phyloP scores from a whole-genome alignment of 2,797 vertebrate species.

The Brotula barbata region DNA sequence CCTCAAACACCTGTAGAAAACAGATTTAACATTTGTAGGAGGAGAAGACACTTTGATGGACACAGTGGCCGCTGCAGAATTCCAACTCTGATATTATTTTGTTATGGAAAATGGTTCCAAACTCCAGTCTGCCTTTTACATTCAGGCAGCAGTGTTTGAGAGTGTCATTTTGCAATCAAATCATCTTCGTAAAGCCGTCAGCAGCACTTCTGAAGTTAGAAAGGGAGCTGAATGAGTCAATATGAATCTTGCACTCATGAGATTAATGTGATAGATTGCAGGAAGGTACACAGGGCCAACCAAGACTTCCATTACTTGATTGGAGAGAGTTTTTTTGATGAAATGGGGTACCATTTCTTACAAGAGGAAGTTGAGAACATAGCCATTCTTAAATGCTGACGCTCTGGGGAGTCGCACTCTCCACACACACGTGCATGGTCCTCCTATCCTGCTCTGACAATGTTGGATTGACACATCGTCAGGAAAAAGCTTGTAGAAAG shows the following conservation, averaged over 20 bases:
- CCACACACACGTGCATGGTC: conserved; percentile 7
- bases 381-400: conserved; percentile 19
- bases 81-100: conserved; percentile 18
- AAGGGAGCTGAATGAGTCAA: conserved; percentile 43
- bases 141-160: conserved; percentile 12
- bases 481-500: too few species aligned
- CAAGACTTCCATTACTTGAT: conserved; percentile 54
- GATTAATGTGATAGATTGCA: conserved; percentile 46
- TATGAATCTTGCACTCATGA: conserved; percentile 33
- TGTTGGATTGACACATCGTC: conserved; percentile 12
- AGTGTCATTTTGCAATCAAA: conserved; percentile 46
- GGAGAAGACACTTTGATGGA: not conserved
- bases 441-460: too few species aligned
- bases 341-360: conserved; percentile 27
- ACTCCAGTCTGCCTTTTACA: not conserved
- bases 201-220: conserved; percentile 28
- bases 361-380: not conserved
- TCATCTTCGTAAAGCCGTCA: conserved; percentile 23
- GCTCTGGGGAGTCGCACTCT: conserved; percentile 13
- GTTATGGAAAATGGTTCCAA: conserved; percentile 15
- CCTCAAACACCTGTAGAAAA: conserved; percentile 16
- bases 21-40: conserved; percentile 4
- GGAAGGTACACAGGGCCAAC: conserved; percentile 22
- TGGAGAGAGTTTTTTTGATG: conserved; percentile 38
- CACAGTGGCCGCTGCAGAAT: not conserved